Percentiles rank a stretch among this genome's conserved stretches.
Conservation (phyloP, 2,797 vertebrate genomes). For the Dendrocincla fuliginosa region DNA sequence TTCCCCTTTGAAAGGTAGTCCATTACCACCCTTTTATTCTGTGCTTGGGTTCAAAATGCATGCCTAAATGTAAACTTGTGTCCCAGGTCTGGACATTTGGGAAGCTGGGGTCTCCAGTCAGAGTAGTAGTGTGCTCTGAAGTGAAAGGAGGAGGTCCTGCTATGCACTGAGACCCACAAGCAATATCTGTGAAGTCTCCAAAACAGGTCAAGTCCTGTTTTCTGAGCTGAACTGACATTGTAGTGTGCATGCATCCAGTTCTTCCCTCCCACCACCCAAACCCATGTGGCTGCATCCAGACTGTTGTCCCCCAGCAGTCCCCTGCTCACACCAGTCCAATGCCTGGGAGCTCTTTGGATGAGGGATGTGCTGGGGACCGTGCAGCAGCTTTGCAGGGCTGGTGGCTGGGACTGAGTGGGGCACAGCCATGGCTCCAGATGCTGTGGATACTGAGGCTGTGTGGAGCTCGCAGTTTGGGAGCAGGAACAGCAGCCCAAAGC, state of each 20-base stretch:
- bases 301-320: background rate
- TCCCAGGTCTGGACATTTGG: too few relatives aligned
- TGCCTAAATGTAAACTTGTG: background rate
- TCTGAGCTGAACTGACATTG: background rate
- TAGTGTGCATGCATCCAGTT: fast-evolving
- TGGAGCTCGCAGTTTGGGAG: background rate
- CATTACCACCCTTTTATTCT: background rate
- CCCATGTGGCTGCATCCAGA: fast-evolving
- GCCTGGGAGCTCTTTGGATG: background rate
- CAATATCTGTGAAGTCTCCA: background rate
- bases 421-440: background rate
- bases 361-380: fast-evolving
- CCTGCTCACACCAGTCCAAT: fast-evolving
- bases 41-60: background rate
- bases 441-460: background rate
- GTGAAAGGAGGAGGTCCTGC: background rate
- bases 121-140: background rate
- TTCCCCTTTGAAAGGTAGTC: background rate
- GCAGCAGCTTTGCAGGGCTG: background rate
- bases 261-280: background rate
- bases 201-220: background rate
- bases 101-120: background rate
- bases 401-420: background rate
- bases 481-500: background rate
- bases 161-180: background rate